These are phyloP conservation scores for Plectrocnemia conspersa DNA, from an alignment of 1,140 invertebrate genomes.

Conservation along the genomic window DNA sequence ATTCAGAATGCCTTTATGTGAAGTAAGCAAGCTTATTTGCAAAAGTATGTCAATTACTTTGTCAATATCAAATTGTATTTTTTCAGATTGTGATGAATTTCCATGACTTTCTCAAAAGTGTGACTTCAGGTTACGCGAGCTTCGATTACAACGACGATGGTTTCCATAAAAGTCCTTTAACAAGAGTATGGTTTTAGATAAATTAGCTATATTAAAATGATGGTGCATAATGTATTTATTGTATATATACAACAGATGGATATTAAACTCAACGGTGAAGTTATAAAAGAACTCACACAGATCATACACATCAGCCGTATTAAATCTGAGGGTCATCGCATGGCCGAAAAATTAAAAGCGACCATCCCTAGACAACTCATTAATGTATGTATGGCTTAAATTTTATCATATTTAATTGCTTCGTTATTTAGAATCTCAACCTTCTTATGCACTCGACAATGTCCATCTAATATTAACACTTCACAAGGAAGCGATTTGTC, in stretches of 20 bases:
- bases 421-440: too few species aligned
- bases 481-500: too few species aligned
- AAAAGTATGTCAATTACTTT: conserved; percentile 1
- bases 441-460: too few species aligned
- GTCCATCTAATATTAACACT: too few species aligned
- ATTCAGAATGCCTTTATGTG: conserved; percentile 82
- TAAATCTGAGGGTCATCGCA: conserved; percentile 59
- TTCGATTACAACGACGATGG: conserved; percentile 96
- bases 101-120: conserved; percentile 85
- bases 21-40: conserved; percentile 44
- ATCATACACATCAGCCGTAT: conserved; percentile 75
- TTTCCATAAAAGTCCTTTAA: conserved; percentile 67
- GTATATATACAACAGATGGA: conserved; percentile 56
- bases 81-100: conserved; percentile 81
- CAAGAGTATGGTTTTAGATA: conserved; percentile 58
- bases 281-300: conserved; percentile 82
- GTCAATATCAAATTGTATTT: conserved; percentile 7
- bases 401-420: background rate
- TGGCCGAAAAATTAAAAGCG: conserved; percentile 78
- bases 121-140: conserved; percentile 91
- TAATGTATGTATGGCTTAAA: conserved; percentile 42
- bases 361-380: conserved; percentile 86
- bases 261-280: conserved; percentile 74
- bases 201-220: conserved; percentile 13
- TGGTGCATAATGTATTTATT: conserved; percentile 12